Evolutionary conservation across 1,140 invertebrate species (phyloP), one percentile per base, ranked within the genome.

Genomic region (Cydia pomonella): DNA sequence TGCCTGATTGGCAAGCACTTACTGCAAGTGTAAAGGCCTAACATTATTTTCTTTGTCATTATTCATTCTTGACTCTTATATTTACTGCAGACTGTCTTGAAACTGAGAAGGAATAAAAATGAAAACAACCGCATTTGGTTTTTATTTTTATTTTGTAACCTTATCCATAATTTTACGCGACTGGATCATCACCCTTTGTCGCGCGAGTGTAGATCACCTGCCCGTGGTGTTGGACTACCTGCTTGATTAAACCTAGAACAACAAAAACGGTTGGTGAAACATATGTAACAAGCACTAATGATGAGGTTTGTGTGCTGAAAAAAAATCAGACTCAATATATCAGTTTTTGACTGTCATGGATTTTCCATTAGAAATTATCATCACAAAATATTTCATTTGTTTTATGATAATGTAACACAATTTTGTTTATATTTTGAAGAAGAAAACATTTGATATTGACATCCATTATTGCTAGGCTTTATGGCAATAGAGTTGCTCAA

Each of bases 161-260:
- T 88, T 92, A 88, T 83, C 73, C 87, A 89, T 91, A 86, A 85
- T 78, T 33, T 88, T 93, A 93, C 69, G 92, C 92, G 79, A 93
- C 93, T 23, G 93, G 93, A 78, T 98, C 97, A 89, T 98, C 98
- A 86, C 96, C 97, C 94, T 99, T 99, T 64, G 98, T 99, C 53
- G 97, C 97, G 87, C 99, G 95, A 41, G 99, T 99, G 95, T 99
- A 99, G 84, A 99, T 99, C 62, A 99, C 94, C 94, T 99, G 99
- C 50, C 98, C 97, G 94, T 98, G 97, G 94, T 99, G 99, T 93
- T 99, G 98, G 53, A 99, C 97, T 75, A 99, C 98, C 93, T 98
- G 97, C 91, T 98, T 98, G 90, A 99, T 99, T 79, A 99, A 92
- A 87, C 98, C 97, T 98, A 91, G 3, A 96, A 95, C 78, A 82